Evolutionary conservation across 2,113 vertebrate genomes (phyloP).

Genomic region (Capreolus pygargus): DNA sequence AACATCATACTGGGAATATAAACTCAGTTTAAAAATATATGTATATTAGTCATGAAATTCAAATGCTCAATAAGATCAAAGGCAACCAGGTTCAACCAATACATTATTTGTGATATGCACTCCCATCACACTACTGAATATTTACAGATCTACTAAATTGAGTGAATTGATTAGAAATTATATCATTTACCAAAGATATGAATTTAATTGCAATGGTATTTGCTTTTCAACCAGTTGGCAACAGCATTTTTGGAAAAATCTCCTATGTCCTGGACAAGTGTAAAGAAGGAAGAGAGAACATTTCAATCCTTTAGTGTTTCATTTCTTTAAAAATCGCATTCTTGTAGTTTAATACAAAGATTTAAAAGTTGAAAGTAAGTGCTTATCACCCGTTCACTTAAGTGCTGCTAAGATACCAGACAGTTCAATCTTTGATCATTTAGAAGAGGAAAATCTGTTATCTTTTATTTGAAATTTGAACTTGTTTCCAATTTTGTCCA

Average conservation of each 20-base stretch:
- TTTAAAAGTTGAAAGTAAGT: conserved; percentile 29
- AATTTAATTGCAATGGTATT: not conserved
- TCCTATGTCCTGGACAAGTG: not conserved
- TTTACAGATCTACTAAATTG: conserved; percentile 36
- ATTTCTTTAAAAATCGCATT: conserved; percentile 39
- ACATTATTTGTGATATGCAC: not conserved
- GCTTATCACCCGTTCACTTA: not conserved
- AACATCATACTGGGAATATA: conserved; percentile 24
- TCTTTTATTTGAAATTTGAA: conserved; percentile 16
- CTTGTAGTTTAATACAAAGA: conserved; percentile 21
- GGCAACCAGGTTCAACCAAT: not conserved
- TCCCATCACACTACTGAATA: not conserved
- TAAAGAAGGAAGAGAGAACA: conserved; percentile 23
- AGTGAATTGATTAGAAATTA: conserved; percentile 6
- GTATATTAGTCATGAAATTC: conserved; percentile 20
- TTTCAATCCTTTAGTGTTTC: not conserved
- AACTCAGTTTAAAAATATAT: conserved; percentile 46
- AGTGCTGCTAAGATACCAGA: not conserved
- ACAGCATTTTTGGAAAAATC: not conserved
- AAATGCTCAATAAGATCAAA: not conserved
- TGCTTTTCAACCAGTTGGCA: conserved; percentile 1
- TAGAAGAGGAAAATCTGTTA: not conserved
- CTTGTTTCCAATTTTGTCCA: not conserved
- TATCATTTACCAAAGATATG: conserved; percentile 8
- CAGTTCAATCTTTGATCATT: not conserved